Percentiles rank a stretch among this genome's conserved stretches.
phyloP scores from a whole-genome alignment of 2,113 vertebrate genomes.

The Daphoenositta chrysoptera region DNA sequence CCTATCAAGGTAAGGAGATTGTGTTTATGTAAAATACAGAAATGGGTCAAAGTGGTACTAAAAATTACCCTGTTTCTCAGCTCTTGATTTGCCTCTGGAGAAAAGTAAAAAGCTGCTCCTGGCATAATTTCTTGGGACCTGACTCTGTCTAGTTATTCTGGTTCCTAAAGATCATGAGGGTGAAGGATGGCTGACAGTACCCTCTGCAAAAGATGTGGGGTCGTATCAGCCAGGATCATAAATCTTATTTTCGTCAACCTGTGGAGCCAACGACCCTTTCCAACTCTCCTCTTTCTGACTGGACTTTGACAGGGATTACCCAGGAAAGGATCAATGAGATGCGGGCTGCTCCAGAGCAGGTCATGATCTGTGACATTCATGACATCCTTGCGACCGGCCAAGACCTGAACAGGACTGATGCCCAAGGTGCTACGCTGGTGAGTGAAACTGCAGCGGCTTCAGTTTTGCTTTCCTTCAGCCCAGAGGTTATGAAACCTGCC shows the following conservation, averaged over 20 bases:
- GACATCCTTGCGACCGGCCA: constrained; percentile 82
- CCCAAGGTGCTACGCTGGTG: constrained; percentile 92
- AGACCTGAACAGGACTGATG: constrained; percentile 88
- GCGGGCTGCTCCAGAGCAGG: constrained; percentile 86
- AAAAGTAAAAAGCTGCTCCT: not conserved
- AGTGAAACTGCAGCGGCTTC: constrained; percentile 14
- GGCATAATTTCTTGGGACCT: not conserved
- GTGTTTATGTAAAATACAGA: not conserved
- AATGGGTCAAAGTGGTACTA: not conserved
- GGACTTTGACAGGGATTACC: constrained; percentile 84
- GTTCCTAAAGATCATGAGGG: not conserved
- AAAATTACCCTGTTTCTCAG: not conserved
- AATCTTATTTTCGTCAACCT: not conserved
- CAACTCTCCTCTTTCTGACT: not conserved
- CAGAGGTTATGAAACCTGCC: not conserved
- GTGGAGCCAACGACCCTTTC: not conserved
- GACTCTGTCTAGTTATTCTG: not conserved
- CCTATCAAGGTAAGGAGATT: constrained; percentile 85
- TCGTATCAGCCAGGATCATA: not conserved
- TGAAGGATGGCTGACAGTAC: not conserved
- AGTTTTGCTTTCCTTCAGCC: not conserved
- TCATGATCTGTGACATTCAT: constrained; percentile 89
- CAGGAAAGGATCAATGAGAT: constrained; percentile 97
- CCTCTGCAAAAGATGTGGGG: not conserved
- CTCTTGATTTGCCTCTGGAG: not conserved